These are phyloP conservation scores for Drosophila malerkotliana DNA, from an alignment of 1,140 invertebrate genomes.

Conservation along the genomic window DNA sequence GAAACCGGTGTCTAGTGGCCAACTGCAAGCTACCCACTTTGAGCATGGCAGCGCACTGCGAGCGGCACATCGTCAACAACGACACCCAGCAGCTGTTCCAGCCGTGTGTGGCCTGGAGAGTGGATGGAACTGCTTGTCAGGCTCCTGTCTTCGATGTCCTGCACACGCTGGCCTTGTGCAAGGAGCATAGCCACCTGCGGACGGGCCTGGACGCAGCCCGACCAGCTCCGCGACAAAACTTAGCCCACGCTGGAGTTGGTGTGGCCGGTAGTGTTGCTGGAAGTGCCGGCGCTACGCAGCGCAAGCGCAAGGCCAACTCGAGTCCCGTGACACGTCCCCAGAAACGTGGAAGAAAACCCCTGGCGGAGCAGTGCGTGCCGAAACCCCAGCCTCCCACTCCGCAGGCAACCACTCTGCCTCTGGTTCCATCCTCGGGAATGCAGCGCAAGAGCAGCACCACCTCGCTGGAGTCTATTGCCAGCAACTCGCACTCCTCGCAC, in stretches of 20 bases:
- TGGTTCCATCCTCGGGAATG: slow-evolving; percentile 55
- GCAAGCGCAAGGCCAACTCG: slow-evolving; percentile 64
- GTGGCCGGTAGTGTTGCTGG: neutral
- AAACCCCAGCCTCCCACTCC: neutral
- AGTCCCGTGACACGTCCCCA: slow-evolving; percentile 70
- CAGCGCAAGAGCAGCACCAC: slow-evolving; percentile 80
- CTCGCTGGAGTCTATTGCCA: slow-evolving; percentile 78
- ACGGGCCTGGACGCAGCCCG: slow-evolving; percentile 40
- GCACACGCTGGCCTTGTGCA: slow-evolving; percentile 93
- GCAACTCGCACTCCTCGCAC: slow-evolving; percentile 77
- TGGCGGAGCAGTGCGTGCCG: slow-evolving; percentile 9
- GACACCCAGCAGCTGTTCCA: slow-evolving; percentile 94
- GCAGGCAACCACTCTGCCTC: slow-evolving; percentile 42
- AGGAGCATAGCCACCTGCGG: slow-evolving; percentile 86
- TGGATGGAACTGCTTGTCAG: slow-evolving; percentile 94
- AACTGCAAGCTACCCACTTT: slow-evolving; percentile 82
- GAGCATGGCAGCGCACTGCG: slow-evolving; percentile 93
- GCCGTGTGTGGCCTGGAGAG: slow-evolving; percentile 94
- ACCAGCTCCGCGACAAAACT: slow-evolving; percentile 21
- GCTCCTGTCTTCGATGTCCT: slow-evolving; percentile 93
- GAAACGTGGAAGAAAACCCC: slow-evolving; percentile 67
- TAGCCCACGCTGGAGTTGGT: slow-evolving; percentile 6
- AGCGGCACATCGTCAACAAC: slow-evolving; percentile 93
- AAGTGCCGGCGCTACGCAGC: slow-evolving; percentile 25
- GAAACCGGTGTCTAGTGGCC: slow-evolving; percentile 61